Evolutionary conservation across 2,113 vertebrate genomes (phyloP).

Genomic region (Aix galericulata): DNA sequence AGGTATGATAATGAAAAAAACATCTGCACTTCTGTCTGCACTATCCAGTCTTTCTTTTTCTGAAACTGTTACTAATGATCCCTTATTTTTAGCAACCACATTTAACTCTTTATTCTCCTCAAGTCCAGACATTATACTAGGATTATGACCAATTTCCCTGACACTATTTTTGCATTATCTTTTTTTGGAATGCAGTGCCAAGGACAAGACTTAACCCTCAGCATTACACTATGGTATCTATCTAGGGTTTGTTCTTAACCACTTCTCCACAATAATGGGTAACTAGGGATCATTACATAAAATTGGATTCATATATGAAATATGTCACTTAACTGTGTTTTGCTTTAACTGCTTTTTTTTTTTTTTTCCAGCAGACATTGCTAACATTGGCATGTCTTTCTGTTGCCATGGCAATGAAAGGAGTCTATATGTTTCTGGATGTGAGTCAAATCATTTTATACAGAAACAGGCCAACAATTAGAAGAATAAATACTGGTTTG

Average conservation of each 20-base stretch:
- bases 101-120: neutral
- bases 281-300: slow-evolving; percentile 8
- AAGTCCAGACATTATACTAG: neutral
- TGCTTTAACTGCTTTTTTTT: neutral
- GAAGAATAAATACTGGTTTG: neutral
- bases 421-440: slow-evolving; percentile 26
- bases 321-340: neutral
- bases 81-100: neutral
- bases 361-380: neutral
- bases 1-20: neutral
- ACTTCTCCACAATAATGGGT: neutral
- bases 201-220: neutral
- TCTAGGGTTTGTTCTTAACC: neutral
- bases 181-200: neutral
- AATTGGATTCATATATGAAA: neutral
- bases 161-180: neutral
- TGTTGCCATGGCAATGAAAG: slow-evolving; percentile 59
- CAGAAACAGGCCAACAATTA: slow-evolving; percentile 6
- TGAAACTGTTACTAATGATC: neutral
- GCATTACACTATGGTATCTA: neutral
- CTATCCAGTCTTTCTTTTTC: neutral
- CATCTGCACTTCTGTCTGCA: neutral
- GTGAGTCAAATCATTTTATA: slow-evolving; percentile 11
- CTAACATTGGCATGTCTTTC: slow-evolving; percentile 15
- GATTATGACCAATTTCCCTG: neutral